Base-by-base conservation (phyloP, 2,888 invertebrate species). In the Melieria crassipennis region DNA sequence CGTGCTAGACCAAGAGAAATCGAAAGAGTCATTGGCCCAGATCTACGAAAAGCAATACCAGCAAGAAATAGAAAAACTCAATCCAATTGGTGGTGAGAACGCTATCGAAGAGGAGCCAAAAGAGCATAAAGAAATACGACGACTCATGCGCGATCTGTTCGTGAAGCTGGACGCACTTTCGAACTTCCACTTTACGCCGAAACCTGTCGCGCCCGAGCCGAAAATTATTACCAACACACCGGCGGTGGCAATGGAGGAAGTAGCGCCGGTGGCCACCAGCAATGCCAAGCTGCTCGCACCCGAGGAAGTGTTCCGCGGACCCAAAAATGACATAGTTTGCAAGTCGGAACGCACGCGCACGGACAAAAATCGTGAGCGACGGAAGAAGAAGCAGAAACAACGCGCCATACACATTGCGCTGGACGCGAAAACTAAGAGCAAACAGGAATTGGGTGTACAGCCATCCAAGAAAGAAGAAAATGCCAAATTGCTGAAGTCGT, bases 131-230 rank as follows among this genome's bases (percentile, higher is more conserved):
- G 92, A 93, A 85, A 93, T 99, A 48, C 90, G 91, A 76, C 89
- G 90, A 70, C 87, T 91, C 77, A 93, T 98, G 93, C 88, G 88
- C 10, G 88, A 89, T 0, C 84, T 99, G 5, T 97, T 98, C 82
- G 85, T 89, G 0, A 94, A 98, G 85, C 88, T 99, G 56, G 97
- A 99, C 87, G 95, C 98, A 0, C 88, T 99, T 11, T 93, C 94
- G 1, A 97, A 99, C 86, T 98, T 94, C 87, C 95, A 98, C 86
- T 99, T 94, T 82, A 97, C 97, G 60, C 98, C 99, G 0, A 95
- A 93, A 88, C 90, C 91, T 71, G 91, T 92, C 1, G 90, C 91
- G 72, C 94, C 97, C 0, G 98, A 99, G 81, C 88, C 97, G 3
- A 95, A 94, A 87, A 93, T 99, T 73, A 90, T 99, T 5, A 94